Conservation (phyloP, 2,888 invertebrate genomes). For the Lissocephala sabroskyi region DNA sequence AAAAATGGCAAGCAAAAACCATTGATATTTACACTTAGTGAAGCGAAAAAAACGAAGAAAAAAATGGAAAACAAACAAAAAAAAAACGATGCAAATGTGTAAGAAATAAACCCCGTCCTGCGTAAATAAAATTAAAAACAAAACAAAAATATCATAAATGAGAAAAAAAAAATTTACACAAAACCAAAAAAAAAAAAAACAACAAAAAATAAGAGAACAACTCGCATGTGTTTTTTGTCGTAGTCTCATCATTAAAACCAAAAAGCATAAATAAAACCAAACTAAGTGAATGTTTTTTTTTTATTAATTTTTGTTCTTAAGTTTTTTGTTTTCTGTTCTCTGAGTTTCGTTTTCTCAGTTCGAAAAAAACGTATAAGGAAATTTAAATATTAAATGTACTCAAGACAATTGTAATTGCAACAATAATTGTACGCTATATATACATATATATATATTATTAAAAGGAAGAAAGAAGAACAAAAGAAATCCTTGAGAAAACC, state of each 20-base stretch:
- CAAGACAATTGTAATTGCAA: slow-evolving; percentile 72
- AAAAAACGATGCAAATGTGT: slow-evolving; percentile 57
- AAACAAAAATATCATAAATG: slow-evolving; percentile 53
- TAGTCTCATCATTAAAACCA: slow-evolving; percentile 56
- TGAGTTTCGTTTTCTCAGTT: too few relatives aligned
- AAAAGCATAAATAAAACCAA: slow-evolving; percentile 16
- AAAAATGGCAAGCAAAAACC: too few relatives aligned
- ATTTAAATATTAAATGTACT: slow-evolving; percentile 68
- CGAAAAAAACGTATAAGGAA: slow-evolving; percentile 39
- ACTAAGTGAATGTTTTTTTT: not conserved
- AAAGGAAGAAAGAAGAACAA: slow-evolving; percentile 26
- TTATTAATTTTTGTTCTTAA: slow-evolving; percentile 8
- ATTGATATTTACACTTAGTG: slow-evolving; percentile 70
- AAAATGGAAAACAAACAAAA: slow-evolving; percentile 27
- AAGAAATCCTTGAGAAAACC: slow-evolving; percentile 17
- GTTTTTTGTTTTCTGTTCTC: slow-evolving; percentile 30
- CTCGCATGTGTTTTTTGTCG: slow-evolving; percentile 66
- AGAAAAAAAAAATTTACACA: slow-evolving; percentile 57
- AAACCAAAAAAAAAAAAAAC: slow-evolving; percentile 49
- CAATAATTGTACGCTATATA: slow-evolving; percentile 71
- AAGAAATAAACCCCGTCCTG: slow-evolving; percentile 70
- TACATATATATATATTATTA: slow-evolving; percentile 48
- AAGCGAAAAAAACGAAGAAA: slow-evolving; percentile 42
- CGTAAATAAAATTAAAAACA: slow-evolving; percentile 66
- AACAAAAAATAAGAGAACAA: slow-evolving; percentile 36